Percentiles rank a stretch among this genome's conserved stretches.
phyloP scores from a whole-genome alignment of 1,140 invertebrate genomes.

The Metopolophium dirhodum region DNA sequence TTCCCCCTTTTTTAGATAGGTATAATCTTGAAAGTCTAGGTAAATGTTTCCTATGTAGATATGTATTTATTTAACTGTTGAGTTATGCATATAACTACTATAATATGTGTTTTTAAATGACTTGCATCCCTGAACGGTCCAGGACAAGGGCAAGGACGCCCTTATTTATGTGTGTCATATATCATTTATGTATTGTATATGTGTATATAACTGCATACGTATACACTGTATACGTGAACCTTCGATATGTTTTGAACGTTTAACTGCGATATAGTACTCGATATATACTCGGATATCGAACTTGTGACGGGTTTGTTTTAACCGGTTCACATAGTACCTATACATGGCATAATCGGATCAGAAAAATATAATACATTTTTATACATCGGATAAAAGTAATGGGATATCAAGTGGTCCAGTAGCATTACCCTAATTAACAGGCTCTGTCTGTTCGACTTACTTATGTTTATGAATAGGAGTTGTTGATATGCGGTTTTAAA shows the following conservation, averaged over 20 bases:
- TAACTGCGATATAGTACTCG: no score
- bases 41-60: neutral
- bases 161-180: neutral
- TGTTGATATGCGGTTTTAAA: neutral
- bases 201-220: neutral
- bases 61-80: neutral
- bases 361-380: neutral
- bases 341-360: neutral
- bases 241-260: neutral
- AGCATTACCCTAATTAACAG: neutral
- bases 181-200: neutral
- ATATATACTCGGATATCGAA: neutral
- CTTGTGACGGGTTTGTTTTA: neutral
- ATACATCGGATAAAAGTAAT: neutral
- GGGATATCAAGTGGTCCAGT: neutral
- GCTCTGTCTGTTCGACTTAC: neutral
- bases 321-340: neutral
- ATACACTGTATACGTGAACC: neutral
- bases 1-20: neutral
- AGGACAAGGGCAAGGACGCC: no score
- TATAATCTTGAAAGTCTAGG: neutral
- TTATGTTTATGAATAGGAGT: neutral
- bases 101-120: neutral
- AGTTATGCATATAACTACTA: neutral
- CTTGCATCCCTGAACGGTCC: neutral